phyloP scores from a whole-genome alignment of 1,140 invertebrate genomes.

The Scaptomyza hsui region DNA sequence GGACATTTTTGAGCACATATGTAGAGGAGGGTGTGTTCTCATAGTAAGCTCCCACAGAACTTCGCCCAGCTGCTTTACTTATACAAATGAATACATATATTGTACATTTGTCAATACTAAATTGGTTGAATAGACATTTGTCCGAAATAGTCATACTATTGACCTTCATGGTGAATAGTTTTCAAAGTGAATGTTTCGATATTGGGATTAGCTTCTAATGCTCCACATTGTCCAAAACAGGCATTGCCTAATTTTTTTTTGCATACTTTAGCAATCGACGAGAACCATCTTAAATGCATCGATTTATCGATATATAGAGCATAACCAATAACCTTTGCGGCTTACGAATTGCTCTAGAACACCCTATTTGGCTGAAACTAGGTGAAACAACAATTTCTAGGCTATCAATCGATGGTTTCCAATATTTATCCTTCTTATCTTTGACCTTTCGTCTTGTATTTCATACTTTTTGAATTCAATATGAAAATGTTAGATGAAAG shows the following conservation, averaged over 20 bases:
- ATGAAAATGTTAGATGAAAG: too few species aligned
- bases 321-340: constrained; percentile 44
- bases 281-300: constrained; percentile 15
- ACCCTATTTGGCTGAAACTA: not conserved
- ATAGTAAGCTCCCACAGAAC: constrained; percentile 27
- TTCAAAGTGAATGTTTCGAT: constrained; percentile 53
- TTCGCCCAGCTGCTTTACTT: constrained; percentile 34
- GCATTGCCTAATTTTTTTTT: constrained; percentile 32
- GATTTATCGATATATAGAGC: constrained; percentile 42
- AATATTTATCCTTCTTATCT: too few species aligned
- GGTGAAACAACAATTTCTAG: not conserved
- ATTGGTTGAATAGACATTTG: constrained; percentile 21
- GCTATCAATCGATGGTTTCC: not conserved
- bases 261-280: constrained; percentile 22
- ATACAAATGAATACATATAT: not conserved
- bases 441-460: too few species aligned
- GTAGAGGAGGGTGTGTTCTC: constrained; percentile 39
- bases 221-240: constrained; percentile 22
- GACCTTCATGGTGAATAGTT: constrained; percentile 55
- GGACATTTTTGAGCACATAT: constrained; percentile 31
- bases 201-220: constrained; percentile 21
- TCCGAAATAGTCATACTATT: constrained; percentile 36
- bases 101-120: constrained; percentile 1
- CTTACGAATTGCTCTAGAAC: constrained; percentile 6
- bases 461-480: too few species aligned